Evolutionary conservation across 2,113 vertebrate species (phyloP), one percentile per base, ranked within the genome.

Genomic region (Chinchilla lanigera): DNA sequence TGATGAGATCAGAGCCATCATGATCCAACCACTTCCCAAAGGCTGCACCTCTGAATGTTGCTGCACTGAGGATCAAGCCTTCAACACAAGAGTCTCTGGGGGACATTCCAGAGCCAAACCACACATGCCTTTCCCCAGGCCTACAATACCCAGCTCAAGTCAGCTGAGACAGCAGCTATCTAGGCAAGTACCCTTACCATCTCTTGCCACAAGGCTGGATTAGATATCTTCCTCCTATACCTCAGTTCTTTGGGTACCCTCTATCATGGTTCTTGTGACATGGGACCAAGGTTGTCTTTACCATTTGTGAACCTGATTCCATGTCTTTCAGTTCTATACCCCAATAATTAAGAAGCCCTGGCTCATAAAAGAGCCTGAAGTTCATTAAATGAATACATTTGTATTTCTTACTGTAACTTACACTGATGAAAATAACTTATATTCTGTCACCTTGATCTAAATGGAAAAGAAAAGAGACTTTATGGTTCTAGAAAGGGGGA

Each of bases 391-490:
- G 7, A 91, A 92, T 41, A 22, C 28, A 67, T 7, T 82, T 47
- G 75, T 35, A 81, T 16, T 75, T 19, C 52, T 87, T 90, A 84
- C 26, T 84, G 26, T 61, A 94, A 86, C 73, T 47, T 71, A 69
- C 0, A 69, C 17, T 83, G 82, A 93, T 47, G 0, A 13, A 90
- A 90, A 56, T 5, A 84, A 30, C 50, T 89, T 81, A 69, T 54
- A 41, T 38, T 87, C 50, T 41, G 86, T 54, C 80, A 22, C 61
- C 41, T 91, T 94, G 56, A 81, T 84, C 61, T 89, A 33, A 86
- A 73, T 67, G 35, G 12, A 71, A 86, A n/a, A 92, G 12, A 71
- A 86, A n/a, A 92, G 19, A 82, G 7, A 92, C 71, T 75, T 97
- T 61, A 69, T 8, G 2, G 50, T 91, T 95, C 54, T 89, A 16